Conservation (phyloP, 2,797 vertebrate genomes). For the Helicolenus hilgendorfi region DNA sequence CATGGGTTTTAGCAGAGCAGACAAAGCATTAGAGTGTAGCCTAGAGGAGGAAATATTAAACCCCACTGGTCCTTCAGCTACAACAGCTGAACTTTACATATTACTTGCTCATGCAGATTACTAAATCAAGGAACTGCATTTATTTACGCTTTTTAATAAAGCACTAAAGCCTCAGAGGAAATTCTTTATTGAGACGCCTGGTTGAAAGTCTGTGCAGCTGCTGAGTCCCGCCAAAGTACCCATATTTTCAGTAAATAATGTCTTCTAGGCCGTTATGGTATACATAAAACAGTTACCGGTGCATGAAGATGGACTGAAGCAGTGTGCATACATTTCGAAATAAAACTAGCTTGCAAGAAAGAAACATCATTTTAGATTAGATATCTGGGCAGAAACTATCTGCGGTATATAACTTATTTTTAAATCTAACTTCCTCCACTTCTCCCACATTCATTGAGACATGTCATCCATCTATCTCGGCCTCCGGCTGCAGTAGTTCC, state of each 20-base stretch:
- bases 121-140: conserved; percentile 71
- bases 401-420: conserved; percentile 77
- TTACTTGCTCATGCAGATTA: conserved; percentile 68
- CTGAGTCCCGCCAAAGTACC: conserved; percentile 29
- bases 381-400: conserved; percentile 58
- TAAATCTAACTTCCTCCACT: conserved; percentile 79
- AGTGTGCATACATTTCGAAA: conserved; percentile 25
- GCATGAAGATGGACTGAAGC: conserved; percentile 19
- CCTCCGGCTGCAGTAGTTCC: conserved; percentile 75
- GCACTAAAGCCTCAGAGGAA: conserved; percentile 60
- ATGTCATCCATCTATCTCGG: conserved; percentile 83
- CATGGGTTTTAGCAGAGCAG: conserved; percentile 58
- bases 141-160: conserved; percentile 79
- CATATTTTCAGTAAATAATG: conserved; percentile 64
- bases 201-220: conserved; percentile 38
- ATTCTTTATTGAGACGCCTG: conserved; percentile 54
- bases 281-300: conserved; percentile 51
- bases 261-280: conserved; percentile 42
- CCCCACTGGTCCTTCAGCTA: conserved; percentile 58
- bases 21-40: conserved; percentile 62
- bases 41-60: conserved; percentile 53
- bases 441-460: conserved; percentile 81
- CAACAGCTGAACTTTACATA: conserved; percentile 73
- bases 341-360: conserved; percentile 46
- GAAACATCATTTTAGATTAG: conserved; percentile 53